Percentiles rank a stretch among this genome's conserved stretches.
phyloP scores from a whole-genome alignment of 2,797 vertebrate species.

The Borostomias antarcticus region DNA sequence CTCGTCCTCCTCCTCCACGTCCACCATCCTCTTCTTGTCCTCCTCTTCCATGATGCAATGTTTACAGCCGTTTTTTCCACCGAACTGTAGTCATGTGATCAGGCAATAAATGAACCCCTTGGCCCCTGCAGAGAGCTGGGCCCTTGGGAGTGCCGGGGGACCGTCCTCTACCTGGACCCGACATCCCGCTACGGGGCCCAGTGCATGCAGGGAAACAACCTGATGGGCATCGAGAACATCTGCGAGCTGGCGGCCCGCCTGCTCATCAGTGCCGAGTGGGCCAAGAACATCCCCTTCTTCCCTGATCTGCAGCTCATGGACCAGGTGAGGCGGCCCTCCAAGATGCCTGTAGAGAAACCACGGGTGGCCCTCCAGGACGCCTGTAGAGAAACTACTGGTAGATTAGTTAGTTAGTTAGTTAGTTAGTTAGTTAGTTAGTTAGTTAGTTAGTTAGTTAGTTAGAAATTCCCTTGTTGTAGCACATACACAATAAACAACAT shows the following conservation, averaged over 20 bases:
- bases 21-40: constrained; percentile 31
- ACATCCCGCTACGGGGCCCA: constrained; percentile 84
- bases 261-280: constrained; percentile 89
- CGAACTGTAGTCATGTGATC: constrained; percentile 68
- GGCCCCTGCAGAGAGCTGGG: constrained; percentile 58
- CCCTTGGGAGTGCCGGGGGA: constrained; percentile 71
- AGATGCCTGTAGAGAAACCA: background rate
- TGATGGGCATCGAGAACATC: constrained; percentile 89
- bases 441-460: too few relatives aligned
- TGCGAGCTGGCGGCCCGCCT: constrained; percentile 87
- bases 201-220: constrained; percentile 88
- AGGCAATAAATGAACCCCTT: constrained; percentile 70
- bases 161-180: too few relatives aligned
- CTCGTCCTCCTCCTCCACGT: constrained; percentile 38
- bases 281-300: constrained; percentile 90
- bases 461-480: too few relatives aligned
- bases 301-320: constrained; percentile 88
- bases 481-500: too few relatives aligned
- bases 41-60: constrained; percentile 55
- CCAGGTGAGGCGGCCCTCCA: constrained; percentile 66
- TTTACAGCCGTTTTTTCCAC: constrained; percentile 69
- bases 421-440: background rate
- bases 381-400: too few relatives aligned
- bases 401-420: too few relatives aligned
- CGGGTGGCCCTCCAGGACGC: too few relatives aligned